These are phyloP conservation scores for Ptychodera flava DNA, from an alignment of 35 echinoderm and acorn worm genomes.

Conservation along the genomic window DNA sequence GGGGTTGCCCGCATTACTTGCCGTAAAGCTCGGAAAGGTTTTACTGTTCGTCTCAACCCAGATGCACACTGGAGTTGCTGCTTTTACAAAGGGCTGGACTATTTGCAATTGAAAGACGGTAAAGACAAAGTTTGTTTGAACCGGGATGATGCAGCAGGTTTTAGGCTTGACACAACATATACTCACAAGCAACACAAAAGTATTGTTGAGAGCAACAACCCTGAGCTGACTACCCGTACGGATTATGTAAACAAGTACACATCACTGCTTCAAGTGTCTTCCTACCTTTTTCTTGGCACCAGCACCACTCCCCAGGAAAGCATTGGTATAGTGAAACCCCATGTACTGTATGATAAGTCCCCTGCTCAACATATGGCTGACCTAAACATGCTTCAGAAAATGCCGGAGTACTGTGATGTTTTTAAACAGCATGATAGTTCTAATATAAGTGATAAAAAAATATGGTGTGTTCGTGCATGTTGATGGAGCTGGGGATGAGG, in stretches of 20 bases:
- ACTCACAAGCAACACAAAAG: conserved; percentile 35
- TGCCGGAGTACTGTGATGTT: conserved; percentile 14
- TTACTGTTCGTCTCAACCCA: not conserved
- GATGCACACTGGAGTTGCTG: conserved; percentile 14
- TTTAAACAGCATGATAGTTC: conserved; percentile 28
- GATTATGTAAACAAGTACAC: conserved; percentile 59
- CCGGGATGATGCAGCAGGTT: conserved; percentile 38
- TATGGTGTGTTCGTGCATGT: too few species aligned
- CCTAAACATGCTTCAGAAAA: conserved; percentile 16
- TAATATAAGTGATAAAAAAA: too few species aligned
- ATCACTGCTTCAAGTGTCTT: conserved; percentile 36
- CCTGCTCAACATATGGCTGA: conserved; percentile 44
- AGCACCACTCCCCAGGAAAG: conserved; percentile 18
- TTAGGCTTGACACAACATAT: conserved; percentile 32
- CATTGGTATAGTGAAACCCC: conserved; percentile 35
- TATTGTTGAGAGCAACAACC: conserved; percentile 11
- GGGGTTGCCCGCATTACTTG: conserved; percentile 20
- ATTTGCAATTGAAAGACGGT: conserved; percentile 39
- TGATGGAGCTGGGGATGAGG: conserved; percentile 36
- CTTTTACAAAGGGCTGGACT: conserved; percentile 31
- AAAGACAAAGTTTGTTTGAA: conserved; percentile 16
- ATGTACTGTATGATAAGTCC: conserved; percentile 21
- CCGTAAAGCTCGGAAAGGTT: conserved; percentile 32
- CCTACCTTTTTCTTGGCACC: conserved; percentile 38
- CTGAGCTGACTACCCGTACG: conserved; percentile 31